phyloP scores from a whole-genome alignment of 2,888 invertebrate genomes.

The Calameuta idolon region DNA sequence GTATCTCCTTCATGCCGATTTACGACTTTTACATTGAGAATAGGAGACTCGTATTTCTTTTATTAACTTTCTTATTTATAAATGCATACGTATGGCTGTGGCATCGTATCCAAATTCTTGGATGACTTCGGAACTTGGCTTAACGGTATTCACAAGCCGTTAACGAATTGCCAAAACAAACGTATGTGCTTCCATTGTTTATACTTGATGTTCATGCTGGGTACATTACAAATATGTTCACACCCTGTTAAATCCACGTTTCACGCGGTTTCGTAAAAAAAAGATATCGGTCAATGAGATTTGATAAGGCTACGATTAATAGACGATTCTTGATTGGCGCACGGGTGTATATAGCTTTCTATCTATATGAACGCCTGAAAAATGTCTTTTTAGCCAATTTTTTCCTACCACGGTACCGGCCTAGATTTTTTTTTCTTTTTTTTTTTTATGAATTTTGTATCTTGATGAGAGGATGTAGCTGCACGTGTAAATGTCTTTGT shows the following conservation, averaged over 20 bases:
- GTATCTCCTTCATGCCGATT: background rate
- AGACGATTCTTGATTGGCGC: background rate
- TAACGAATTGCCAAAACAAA: background rate
- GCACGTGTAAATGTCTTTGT: background rate
- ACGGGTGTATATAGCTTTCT: background rate
- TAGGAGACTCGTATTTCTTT: background rate
- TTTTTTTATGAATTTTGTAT: background rate
- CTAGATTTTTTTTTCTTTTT: background rate
- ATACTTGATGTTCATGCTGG: conserved; percentile 18
- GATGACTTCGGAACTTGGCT: background rate
- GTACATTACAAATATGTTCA: conserved; percentile 48
- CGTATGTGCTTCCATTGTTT: background rate
- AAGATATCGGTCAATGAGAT: background rate
- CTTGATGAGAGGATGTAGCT: background rate
- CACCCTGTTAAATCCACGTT: conserved; percentile 54
- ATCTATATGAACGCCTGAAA: background rate
- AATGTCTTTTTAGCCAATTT: background rate
- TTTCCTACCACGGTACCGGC: background rate
- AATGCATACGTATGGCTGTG: too few species aligned
- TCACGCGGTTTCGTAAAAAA: background rate
- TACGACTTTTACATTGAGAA: background rate
- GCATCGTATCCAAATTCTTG: background rate
- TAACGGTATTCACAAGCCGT: background rate
- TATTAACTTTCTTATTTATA: too few species aligned
- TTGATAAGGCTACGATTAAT: background rate